Base-by-base conservation (phyloP, 2,888 invertebrate species). In the Monoplex corrugatus region DNA sequence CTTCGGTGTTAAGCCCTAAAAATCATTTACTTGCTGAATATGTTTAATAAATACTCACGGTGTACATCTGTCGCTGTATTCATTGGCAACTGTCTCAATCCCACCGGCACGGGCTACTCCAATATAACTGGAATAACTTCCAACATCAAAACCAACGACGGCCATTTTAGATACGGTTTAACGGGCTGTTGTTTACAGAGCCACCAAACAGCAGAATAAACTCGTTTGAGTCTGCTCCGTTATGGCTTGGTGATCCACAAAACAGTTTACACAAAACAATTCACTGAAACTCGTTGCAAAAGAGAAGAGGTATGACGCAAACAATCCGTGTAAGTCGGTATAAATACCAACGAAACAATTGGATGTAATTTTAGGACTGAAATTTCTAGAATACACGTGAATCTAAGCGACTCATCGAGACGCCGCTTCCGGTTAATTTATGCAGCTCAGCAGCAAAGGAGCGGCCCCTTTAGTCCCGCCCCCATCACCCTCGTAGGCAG, bases 71-170 rank as follows among this genome's bases (percentile, higher is more conserved):
- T 99, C 97, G 97, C 99, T 99, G 97, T 99, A 99, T 97, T 99
- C 99, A 97, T 99, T 99, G 92, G 99, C 98, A 95, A 99, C 98
- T 91, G 99, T 99, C 97, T 99, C 99, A 95, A 99, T 99, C 95
- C 99, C 99, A 96, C 99, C 99, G 96, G 99, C 98, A 96, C 99
- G 98, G 91, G 99, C 99, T 90, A 99, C 99, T 93, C 99, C 99
- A 95, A 99, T 97, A 97, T 98, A 99, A 97, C 99, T 99, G 95
- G 98, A 98, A 97, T 98, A 98, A 96, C 98, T 98, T 91, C 99
- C 99, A 96, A 99, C 98, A 97, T 99, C 99, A 97, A 99, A 98
- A 96, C 99, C 99, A 96, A 99, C 99, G 90, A 95, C 96, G 80
- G 95, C 94, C 96, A 96, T 96, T 50, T 13, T 78, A 35, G 40